Percentiles rank a stretch among this genome's conserved stretches.
Evolutionary conservation across 2,113 vertebrate genomes (phyloP).

Genomic region (Rhea pennata): DNA sequence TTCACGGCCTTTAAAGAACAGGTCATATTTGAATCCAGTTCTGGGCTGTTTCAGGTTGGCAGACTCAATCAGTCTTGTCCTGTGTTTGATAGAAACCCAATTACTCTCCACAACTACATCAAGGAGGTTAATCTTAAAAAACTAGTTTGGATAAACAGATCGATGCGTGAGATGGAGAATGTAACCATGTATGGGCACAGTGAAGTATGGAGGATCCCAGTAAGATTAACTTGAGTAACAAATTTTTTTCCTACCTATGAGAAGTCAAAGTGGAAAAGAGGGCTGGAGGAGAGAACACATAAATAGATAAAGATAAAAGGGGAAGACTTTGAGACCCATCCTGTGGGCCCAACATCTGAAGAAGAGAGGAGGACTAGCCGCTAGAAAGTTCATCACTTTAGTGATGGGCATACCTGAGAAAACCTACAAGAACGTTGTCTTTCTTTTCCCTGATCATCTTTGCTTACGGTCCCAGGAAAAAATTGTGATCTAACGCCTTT

Average conservation of each 20-base stretch:
- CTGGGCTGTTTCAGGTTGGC: not conserved
- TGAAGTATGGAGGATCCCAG: not conserved
- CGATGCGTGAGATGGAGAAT: not conserved
- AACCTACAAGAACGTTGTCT: not conserved
- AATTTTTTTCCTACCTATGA: not conserved
- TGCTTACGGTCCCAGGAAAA: not conserved
- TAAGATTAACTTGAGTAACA: not conserved
- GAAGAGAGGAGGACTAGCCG: not conserved
- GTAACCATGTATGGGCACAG: not conserved
- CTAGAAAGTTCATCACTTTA: not conserved
- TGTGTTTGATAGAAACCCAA: conserved; percentile 1
- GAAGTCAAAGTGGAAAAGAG: not conserved
- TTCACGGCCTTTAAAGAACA: not conserved
- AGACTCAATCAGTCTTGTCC: conserved; percentile 36
- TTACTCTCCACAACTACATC: not conserved
- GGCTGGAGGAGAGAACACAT: not conserved
- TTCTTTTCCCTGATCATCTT: not conserved
- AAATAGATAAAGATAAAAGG: not conserved
- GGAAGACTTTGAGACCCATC: not conserved
- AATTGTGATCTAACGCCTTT: not conserved
- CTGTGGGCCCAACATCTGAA: not conserved
- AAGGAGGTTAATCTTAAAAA: not conserved
- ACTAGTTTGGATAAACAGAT: conserved; percentile 2
- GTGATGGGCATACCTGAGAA: not conserved
- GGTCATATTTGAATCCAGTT: not conserved